A percentile compares a stretch with the other conserved stretches of the same genome.
Conservation (phyloP, 2,797 vertebrate species). For the Hydrophis major region DNA sequence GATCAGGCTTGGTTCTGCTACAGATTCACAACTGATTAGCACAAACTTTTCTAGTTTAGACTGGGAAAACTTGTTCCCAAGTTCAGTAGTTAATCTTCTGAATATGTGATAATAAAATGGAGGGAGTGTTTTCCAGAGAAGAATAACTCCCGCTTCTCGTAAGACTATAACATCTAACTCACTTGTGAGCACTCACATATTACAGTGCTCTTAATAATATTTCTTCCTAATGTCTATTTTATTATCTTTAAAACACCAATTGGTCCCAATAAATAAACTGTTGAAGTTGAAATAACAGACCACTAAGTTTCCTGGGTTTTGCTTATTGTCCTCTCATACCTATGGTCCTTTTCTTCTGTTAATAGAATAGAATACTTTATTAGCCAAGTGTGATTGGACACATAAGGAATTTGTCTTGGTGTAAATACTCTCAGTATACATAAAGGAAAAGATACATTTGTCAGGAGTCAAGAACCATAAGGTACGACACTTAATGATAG, state of each 20-base stretch:
- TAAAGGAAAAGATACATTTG: too few relatives aligned
- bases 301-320: slow-evolving; percentile 20
- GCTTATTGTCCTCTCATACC: not conserved
- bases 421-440: too few relatives aligned
- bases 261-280: not conserved
- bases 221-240: not conserved
- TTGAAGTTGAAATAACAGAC: not conserved
- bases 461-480: too few relatives aligned
- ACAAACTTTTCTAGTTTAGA: not conserved
- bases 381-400: too few relatives aligned
- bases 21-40: not conserved
- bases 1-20: not conserved
- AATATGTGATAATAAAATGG: not conserved
- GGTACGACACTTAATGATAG: too few relatives aligned
- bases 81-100: not conserved
- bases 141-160: not conserved
- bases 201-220: not conserved
- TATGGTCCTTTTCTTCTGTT: slow-evolving; percentile 33
- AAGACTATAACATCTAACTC: not conserved
- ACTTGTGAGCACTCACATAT: not conserved
- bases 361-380: too few relatives aligned
- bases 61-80: not conserved
- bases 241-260: not conserved
- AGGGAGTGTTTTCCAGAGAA: not conserved
- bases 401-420: too few relatives aligned